Percentiles rank a stretch among this genome's conserved stretches.
phyloP scores from a whole-genome alignment of 1,140 invertebrate species.

The Drosophila pruinosa region DNA sequence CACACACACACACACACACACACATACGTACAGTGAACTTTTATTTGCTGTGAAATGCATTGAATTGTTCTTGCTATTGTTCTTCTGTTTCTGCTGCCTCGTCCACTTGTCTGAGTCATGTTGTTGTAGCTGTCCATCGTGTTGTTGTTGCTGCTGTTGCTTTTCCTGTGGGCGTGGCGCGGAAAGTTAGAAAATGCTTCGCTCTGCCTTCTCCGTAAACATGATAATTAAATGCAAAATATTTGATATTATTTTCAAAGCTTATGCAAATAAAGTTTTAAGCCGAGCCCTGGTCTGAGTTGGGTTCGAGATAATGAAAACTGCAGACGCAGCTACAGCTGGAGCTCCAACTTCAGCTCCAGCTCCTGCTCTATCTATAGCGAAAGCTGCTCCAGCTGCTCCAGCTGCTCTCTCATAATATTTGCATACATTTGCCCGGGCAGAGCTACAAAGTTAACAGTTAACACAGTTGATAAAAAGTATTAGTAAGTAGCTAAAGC shows the following conservation, averaged over 20 bases:
- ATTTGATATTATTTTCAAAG: conserved; percentile 77
- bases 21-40: conserved; percentile 47
- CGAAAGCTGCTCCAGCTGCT: conserved; percentile 40
- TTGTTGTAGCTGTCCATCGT: not conserved
- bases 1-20: conserved; percentile 7
- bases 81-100: conserved; percentile 20
- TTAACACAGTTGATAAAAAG: conserved; percentile 64
- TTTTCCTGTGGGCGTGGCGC: conserved; percentile 29
- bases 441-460: conserved; percentile 24
- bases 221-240: conserved; percentile 79
- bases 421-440: conserved; percentile 63
- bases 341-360: not conserved
- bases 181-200: conserved; percentile 36
- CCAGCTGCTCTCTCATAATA: conserved; percentile 41
- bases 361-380: not conserved
- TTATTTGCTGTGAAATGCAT: conserved; percentile 67
- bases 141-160: not conserved
- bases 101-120: not conserved
- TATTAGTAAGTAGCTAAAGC: conserved; percentile 40
- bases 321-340: conserved; percentile 50
- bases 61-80: conserved; percentile 26
- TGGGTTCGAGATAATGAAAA: conserved; percentile 62
- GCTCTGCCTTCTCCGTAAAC: conserved; percentile 24
- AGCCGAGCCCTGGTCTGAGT: conserved; percentile 19
- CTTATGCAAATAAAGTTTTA: conserved; percentile 75